These are phyloP conservation scores for Xyrichtys novacula DNA, from an alignment of 2,797 vertebrate genomes.

Conservation along the genomic window DNA sequence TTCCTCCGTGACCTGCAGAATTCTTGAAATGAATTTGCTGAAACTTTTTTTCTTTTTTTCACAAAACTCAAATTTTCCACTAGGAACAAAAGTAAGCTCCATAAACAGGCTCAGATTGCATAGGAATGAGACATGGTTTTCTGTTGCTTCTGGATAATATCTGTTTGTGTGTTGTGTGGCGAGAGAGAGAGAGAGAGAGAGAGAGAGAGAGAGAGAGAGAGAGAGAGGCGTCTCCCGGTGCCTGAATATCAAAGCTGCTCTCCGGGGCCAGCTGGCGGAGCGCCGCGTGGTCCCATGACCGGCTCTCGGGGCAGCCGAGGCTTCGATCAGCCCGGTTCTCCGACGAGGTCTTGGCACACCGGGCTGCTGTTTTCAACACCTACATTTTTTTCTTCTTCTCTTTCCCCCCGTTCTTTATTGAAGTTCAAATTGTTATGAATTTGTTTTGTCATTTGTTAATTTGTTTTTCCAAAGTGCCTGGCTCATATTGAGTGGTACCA, in stretches of 20 bases:
- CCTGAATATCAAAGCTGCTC: constrained; percentile 62
- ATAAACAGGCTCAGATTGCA: constrained; percentile 30
- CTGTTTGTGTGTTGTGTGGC: not conserved
- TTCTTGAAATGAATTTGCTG: not conserved
- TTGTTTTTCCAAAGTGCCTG: constrained; percentile 11
- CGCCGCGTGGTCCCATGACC: constrained; percentile 68
- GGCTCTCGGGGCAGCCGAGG: constrained; percentile 54
- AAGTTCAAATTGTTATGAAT: constrained; percentile 12
- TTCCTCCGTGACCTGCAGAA: too few species aligned
- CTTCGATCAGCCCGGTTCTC: constrained; percentile 42
- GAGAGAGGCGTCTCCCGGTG: constrained; percentile 50
- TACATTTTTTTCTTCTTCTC: constrained; percentile 18
- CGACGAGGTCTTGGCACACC: constrained; percentile 53
- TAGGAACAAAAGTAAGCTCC: not conserved
- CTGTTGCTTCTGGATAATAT: constrained; percentile 19
- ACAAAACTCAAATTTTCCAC: constrained; percentile 5
- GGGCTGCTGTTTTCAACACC: constrained; percentile 41
- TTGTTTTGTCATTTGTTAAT: not conserved
- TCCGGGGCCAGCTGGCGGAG: constrained; percentile 68
- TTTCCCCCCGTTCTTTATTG: not conserved
- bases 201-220: constrained; percentile 1
- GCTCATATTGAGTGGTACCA: too few species aligned
- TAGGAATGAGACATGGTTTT: constrained; percentile 29
- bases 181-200: not conserved
- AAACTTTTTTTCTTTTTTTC: not conserved